These are phyloP conservation scores for Chaitophorus viminalis DNA, from an alignment of 2,888 invertebrate species.

Conservation along the genomic window DNA sequence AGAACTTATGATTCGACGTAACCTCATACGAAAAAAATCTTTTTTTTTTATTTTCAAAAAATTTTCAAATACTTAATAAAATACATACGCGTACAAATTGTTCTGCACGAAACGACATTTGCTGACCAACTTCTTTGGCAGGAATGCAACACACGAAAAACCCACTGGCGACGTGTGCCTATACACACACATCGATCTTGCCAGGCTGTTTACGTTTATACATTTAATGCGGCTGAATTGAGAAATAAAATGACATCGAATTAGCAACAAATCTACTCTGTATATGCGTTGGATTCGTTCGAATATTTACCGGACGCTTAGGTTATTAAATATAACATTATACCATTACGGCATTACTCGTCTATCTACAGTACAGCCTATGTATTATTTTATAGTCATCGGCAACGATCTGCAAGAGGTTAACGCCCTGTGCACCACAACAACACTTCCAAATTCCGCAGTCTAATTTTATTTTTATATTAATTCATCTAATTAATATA, in stretches of 20 bases:
- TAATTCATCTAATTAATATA: slow-evolving; percentile 33
- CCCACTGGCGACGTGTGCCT: background rate
- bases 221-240: background rate
- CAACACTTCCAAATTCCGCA: background rate
- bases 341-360: background rate
- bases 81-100: background rate
- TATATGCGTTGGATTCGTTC: slow-evolving; percentile 2
- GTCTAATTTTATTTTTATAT: background rate
- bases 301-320: background rate
- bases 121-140: slow-evolving; percentile 23
- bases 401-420: background rate
- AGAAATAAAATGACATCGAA: slow-evolving; percentile 25
- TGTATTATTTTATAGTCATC: too few relatives aligned
- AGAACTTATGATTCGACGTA: too few relatives aligned
- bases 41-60: background rate
- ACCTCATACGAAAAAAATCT: background rate
- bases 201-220: background rate
- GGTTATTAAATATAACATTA: background rate
- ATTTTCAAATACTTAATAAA: background rate
- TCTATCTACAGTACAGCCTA: background rate
- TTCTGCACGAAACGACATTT: slow-evolving; percentile 11
- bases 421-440: slow-evolving; percentile 16
- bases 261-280: slow-evolving; percentile 19
- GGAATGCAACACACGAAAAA: slow-evolving; percentile 10
- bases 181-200: slow-evolving; percentile 9